phyloP scores from a whole-genome alignment of 1,140 invertebrate species.

The Chironomus striatipennis region DNA sequence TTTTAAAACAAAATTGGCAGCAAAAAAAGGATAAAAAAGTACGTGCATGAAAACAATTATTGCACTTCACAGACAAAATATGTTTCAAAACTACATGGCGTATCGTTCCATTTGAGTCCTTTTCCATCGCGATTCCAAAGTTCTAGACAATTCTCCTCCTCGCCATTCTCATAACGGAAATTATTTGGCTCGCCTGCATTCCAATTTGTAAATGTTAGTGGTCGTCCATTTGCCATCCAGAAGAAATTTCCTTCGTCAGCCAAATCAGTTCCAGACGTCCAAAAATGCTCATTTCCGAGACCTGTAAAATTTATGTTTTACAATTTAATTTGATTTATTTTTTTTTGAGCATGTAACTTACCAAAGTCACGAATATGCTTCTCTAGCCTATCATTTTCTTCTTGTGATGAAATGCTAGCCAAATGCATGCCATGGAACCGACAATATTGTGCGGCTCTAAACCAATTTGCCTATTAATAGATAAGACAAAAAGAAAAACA shows the following conservation, averaged over 20 bases:
- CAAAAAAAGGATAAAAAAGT: too few relatives aligned
- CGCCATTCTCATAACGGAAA: slow-evolving; percentile 85
- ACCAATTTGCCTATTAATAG: slow-evolving; percentile 77
- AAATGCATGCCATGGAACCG: slow-evolving; percentile 86
- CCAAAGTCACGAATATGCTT: slow-evolving; percentile 75
- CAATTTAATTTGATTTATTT: neutral
- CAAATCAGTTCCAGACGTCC: slow-evolving; percentile 84
- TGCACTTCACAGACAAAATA: slow-evolving; percentile 85
- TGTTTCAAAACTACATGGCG: slow-evolving; percentile 84
- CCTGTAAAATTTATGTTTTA: slow-evolving; percentile 47
- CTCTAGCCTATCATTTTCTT: slow-evolving; percentile 78
- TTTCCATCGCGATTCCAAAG: slow-evolving; percentile 87
- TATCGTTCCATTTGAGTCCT: slow-evolving; percentile 87
- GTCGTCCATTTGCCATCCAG: slow-evolving; percentile 84
- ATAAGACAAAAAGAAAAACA: neutral
- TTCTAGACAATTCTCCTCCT: slow-evolving; percentile 84
- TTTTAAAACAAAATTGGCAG: too few relatives aligned
- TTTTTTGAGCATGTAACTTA: slow-evolving; percentile 35
- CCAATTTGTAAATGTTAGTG: slow-evolving; percentile 85
- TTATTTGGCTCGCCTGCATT: slow-evolving; percentile 86
- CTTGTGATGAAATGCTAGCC: slow-evolving; percentile 77
- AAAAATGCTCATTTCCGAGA: slow-evolving; percentile 81
- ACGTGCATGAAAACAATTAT: slow-evolving; percentile 30
- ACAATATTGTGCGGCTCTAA: slow-evolving; percentile 81
- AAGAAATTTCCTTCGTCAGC: slow-evolving; percentile 84